phyloP scores from a whole-genome alignment of 2,888 invertebrate genomes.

The Rhamnusium bicolor region DNA sequence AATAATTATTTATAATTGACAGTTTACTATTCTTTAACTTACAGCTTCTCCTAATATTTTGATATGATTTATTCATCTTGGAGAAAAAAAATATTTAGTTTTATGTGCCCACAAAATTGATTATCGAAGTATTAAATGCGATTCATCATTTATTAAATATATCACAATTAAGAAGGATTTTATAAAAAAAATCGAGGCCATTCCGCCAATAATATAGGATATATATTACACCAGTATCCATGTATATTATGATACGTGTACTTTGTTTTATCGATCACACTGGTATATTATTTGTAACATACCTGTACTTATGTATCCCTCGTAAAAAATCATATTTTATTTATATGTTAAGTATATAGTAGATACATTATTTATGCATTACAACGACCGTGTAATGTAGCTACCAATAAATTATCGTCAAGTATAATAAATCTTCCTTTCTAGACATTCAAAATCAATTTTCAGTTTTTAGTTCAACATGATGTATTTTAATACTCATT shows the following conservation, averaged over 20 bases:
- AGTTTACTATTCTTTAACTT: too few relatives aligned
- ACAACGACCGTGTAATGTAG: background rate
- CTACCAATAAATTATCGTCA: background rate
- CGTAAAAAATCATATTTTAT: background rate
- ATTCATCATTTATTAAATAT: too few relatives aligned
- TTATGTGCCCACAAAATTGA: too few relatives aligned
- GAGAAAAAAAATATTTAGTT: too few relatives aligned
- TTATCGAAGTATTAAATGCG: too few relatives aligned
- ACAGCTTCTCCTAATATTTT: too few relatives aligned
- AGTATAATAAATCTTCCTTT: background rate
- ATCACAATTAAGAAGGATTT: too few relatives aligned
- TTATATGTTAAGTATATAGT: background rate
- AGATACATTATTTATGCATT: background rate
- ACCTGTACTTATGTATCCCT: background rate
- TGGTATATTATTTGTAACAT: background rate
- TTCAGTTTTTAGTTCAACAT: background rate
- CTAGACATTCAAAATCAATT: background rate
- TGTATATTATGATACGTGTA: background rate
- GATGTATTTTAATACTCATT: background rate
- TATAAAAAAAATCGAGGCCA: too few relatives aligned
- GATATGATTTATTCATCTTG: too few relatives aligned
- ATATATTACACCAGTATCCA: background rate
- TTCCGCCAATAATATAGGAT: background rate
- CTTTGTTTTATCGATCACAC: background rate
- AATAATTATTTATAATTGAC: too few relatives aligned